Conservation (phyloP, 2,888 invertebrate species). For the Lepidonotus clava region DNA sequence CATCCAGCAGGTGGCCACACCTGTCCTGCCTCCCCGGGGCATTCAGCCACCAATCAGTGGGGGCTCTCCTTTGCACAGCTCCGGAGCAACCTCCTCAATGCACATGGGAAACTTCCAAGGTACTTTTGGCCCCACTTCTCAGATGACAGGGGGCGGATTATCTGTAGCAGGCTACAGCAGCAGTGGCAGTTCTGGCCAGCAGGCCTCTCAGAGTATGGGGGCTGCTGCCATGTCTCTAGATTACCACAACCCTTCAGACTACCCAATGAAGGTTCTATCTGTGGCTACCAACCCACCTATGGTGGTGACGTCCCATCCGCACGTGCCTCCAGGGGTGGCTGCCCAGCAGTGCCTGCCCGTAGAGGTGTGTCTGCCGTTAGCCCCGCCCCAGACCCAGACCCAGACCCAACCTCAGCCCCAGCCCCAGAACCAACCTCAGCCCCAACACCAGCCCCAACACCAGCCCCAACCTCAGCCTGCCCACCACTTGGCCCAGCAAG, state of each 20-base stretch:
- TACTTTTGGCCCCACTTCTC: too few species aligned
- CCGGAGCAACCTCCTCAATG: too few species aligned
- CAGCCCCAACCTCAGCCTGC: too few species aligned
- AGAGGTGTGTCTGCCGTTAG: neutral
- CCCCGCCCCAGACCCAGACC: neutral
- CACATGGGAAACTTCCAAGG: too few species aligned
- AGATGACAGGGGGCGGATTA: too few species aligned
- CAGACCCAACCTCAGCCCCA: neutral
- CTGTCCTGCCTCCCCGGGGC: neutral
- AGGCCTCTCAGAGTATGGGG: neutral
- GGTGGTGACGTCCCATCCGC: constrained; percentile 41
- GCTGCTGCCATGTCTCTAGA: neutral
- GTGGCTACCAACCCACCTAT: neutral
- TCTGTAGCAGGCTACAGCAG: neutral
- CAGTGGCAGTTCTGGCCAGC: neutral
- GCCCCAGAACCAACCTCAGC: neutral
- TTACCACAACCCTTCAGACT: neutral
- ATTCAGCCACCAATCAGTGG: neutral
- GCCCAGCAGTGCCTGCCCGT: constrained; percentile 38
- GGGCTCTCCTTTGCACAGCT: too few species aligned
- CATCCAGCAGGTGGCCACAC: constrained; percentile 33
- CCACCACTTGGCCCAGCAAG: constrained; percentile 1
- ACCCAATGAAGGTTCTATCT: constrained; percentile 19
- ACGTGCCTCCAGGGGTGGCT: constrained; percentile 12
- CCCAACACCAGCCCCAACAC: neutral